Evolutionary conservation across 2,888 invertebrate species (phyloP), one percentile per base, ranked within the genome.

Genomic region (Drosophila acutilabella): DNA sequence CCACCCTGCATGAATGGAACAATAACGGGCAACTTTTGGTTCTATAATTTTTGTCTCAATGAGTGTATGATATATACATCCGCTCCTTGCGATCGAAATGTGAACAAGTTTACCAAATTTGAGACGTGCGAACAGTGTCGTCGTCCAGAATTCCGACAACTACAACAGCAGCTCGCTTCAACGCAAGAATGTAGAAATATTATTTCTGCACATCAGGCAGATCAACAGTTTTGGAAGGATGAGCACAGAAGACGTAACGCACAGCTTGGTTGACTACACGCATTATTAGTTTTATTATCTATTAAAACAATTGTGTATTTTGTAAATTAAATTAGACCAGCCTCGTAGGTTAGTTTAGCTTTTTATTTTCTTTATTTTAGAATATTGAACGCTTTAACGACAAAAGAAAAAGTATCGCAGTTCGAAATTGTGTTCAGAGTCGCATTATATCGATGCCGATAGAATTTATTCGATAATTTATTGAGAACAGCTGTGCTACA

Each of bases 1-100:
- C 78, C 80, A 0, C 66, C 51, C 5, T 86, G 86, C 51, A 44
- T 8, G 4, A 73, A 89, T 62, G 69, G 74, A 10, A 80, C 73
- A 8, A 74, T 80, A 3, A 65, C 95, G 62, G 95, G 78, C 0
- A 87, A 90, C 50, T 90, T 78, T 48, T 90, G 91, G 90, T 90
- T 90, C 62, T 91, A 90, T 42, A 91, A 90, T 61, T 89, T 81
- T 51, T 90, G 90, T 51, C 52, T 67, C 3, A 84, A 91, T 58
- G 81, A 89, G 14, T 90, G 90, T 62, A 90, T 90, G 90, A 40
- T 90, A 0, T 90, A 70, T 61, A 78, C 90, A 0, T 78, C 85
- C 3, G 89, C 89, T 79, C 61, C 69, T 0, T 90, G 90, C 48
- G 90, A 90, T 79, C 84, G 74, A 5, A 90, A 91, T 64, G 45